Evolutionary conservation across 1,140 invertebrate genomes (phyloP).

Genomic region (Akabosia matsudoensis): DNA sequence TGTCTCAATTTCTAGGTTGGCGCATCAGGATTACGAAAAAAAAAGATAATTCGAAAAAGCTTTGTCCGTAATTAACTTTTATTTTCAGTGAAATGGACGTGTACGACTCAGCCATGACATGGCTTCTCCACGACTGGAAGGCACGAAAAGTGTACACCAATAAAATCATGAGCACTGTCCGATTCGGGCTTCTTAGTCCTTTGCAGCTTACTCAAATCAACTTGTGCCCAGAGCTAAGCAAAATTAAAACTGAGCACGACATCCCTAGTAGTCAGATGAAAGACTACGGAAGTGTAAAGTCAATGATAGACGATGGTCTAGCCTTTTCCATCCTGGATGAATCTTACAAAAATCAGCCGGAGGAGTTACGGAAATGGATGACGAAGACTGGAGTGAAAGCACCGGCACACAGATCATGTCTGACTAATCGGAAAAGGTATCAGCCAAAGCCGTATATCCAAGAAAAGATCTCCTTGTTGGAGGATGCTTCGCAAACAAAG

Average conservation of each 20-base stretch:
- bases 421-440: background rate
- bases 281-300: slow-evolving; percentile 16
- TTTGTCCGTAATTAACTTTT: slow-evolving; percentile 22
- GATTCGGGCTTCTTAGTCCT: slow-evolving; percentile 68
- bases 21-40: too few relatives aligned
- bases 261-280: background rate
- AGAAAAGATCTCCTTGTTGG: background rate
- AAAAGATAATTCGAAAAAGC: too few relatives aligned
- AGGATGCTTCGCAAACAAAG: background rate
- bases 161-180: slow-evolving; percentile 62
- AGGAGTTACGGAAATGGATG: slow-evolving; percentile 23
- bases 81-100: slow-evolving; percentile 71
- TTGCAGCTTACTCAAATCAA: slow-evolving; percentile 57
- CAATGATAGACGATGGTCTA: slow-evolving; percentile 25
- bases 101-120: slow-evolving; percentile 68
- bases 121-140: slow-evolving; percentile 67
- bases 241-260: background rate
- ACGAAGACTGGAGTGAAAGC: background rate
- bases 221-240: background rate
- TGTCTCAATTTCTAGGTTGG: slow-evolving; percentile 28
- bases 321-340: slow-evolving; percentile 23
- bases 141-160: slow-evolving; percentile 56
- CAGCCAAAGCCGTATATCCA: background rate
- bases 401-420: slow-evolving; percentile 4
- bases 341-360: slow-evolving; percentile 23